phyloP scores from a whole-genome alignment of 2,888 invertebrate genomes.

The Hyposoter didymator region DNA sequence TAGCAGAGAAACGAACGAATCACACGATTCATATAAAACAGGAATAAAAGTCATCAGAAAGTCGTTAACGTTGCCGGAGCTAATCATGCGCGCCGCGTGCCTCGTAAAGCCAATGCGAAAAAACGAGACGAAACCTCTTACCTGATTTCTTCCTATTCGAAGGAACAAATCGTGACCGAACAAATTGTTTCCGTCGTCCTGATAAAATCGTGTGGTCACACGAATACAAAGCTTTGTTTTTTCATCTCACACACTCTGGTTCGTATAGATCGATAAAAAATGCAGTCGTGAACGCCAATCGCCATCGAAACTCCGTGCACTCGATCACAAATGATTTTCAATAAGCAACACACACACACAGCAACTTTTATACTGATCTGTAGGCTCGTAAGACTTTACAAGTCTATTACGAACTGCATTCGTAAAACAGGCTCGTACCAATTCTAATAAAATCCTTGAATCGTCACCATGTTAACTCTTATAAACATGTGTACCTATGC shows the following conservation, averaged over 20 bases:
- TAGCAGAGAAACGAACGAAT: background rate
- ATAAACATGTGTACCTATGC: background rate
- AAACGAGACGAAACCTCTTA: background rate
- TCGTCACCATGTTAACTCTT: constrained; percentile 19
- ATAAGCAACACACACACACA: background rate
- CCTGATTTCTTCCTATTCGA: background rate
- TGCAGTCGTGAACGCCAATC: constrained; percentile 33
- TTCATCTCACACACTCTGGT: background rate
- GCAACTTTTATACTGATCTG: background rate
- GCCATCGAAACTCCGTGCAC: constrained; percentile 4
- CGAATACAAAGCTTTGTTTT: background rate
- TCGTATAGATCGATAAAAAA: background rate
- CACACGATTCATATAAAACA: background rate
- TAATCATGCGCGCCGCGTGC: constrained; percentile 14
- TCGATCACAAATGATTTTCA: constrained; percentile 2
- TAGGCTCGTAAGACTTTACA: constrained; percentile 22
- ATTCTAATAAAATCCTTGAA: constrained; percentile 49
- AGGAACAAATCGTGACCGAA: constrained; percentile 32
- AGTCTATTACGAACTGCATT: constrained; percentile 38
- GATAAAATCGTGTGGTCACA: constrained; percentile 38
- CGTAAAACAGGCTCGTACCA: constrained; percentile 28
- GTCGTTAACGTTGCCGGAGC: constrained; percentile 21
- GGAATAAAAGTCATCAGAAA: constrained; percentile 27
- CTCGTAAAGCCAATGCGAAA: background rate
- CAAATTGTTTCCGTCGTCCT: constrained; percentile 53